Conservation (phyloP, 2,113 vertebrate genomes). For the Nansenia antarctica region DNA sequence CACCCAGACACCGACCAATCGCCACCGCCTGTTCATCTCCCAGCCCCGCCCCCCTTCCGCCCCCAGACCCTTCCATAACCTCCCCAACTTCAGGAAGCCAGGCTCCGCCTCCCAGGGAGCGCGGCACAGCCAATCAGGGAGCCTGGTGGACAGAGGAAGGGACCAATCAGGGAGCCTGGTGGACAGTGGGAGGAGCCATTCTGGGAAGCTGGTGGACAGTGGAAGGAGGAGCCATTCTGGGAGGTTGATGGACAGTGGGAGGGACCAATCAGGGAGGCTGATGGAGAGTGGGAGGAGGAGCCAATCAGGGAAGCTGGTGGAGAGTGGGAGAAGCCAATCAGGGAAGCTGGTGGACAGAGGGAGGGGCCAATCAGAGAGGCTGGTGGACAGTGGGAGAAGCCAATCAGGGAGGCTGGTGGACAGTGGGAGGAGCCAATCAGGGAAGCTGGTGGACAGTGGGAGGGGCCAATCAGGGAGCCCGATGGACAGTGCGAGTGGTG, state of each 20-base stretch:
- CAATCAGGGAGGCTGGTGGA: too few relatives aligned
- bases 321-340: too few relatives aligned
- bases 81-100: constrained; percentile 21
- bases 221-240: not conserved
- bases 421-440: too few relatives aligned
- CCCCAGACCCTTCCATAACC: constrained; percentile 19
- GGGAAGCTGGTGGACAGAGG: not conserved
- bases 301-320: too few relatives aligned
- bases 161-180: not conserved
- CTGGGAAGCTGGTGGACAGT: too few relatives aligned
- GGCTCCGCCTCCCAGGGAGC: not conserved
- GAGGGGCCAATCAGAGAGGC: not conserved
- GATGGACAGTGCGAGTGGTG: not conserved
- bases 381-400: too few relatives aligned
- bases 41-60: not conserved
- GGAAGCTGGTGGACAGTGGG: too few relatives aligned
- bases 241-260: not conserved
- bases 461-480: too few relatives aligned
- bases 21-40: constrained; percentile 13
- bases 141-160: not conserved
- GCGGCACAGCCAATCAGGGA: not conserved
- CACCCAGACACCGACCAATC: not conserved
- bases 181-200: too few relatives aligned
- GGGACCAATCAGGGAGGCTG: not conserved
- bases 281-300: too few relatives aligned